Percentiles rank a stretch among this genome's conserved stretches.
Conservation (phyloP, 2,888 invertebrate species). For the Caenorhabditis sp. region DNA sequence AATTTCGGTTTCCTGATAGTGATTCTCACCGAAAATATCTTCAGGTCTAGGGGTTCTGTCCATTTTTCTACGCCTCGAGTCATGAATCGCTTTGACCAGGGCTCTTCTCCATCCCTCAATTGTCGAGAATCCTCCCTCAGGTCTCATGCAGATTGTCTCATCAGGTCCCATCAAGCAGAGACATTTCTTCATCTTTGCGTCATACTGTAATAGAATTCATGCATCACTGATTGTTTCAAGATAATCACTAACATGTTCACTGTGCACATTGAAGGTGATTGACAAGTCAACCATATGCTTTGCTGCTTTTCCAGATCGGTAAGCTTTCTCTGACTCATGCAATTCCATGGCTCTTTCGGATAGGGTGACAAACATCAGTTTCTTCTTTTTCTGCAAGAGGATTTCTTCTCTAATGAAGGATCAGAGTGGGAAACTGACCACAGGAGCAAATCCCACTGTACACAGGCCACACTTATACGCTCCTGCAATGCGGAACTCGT, state of each 20-base stretch:
- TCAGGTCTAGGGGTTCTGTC: slow-evolving; percentile 70
- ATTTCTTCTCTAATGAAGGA: no score
- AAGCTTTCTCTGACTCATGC: slow-evolving; percentile 76
- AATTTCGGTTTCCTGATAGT: not conserved
- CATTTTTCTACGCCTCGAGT: slow-evolving; percentile 71
- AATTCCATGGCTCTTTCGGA: slow-evolving; percentile 75
- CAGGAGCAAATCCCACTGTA: slow-evolving; percentile 55
- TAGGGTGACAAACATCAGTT: slow-evolving; percentile 70
- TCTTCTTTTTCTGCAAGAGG: slow-evolving; percentile 73
- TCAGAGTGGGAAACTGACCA: slow-evolving; percentile 37
- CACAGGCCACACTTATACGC: slow-evolving; percentile 47
- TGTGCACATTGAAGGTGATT: slow-evolving; percentile 74
- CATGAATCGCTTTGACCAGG: slow-evolving; percentile 65
- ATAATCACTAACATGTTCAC: slow-evolving; percentile 64
- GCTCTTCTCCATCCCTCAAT: slow-evolving; percentile 50
- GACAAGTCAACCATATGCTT: slow-evolving; percentile 75
- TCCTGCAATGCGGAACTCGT: slow-evolving; percentile 25
- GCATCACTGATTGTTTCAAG: not conserved
- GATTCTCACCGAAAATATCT: slow-evolving; percentile 74
- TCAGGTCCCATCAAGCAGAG: slow-evolving; percentile 75
- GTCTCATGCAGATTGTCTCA: slow-evolving; percentile 72
- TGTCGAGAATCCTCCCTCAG: slow-evolving; percentile 45
- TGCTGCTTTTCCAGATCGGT: slow-evolving; percentile 65
- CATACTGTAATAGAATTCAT: slow-evolving; percentile 63
- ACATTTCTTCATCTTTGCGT: slow-evolving; percentile 71